phyloP scores from a whole-genome alignment of 2,797 vertebrate species.

The Coregonus suidteri region DNA sequence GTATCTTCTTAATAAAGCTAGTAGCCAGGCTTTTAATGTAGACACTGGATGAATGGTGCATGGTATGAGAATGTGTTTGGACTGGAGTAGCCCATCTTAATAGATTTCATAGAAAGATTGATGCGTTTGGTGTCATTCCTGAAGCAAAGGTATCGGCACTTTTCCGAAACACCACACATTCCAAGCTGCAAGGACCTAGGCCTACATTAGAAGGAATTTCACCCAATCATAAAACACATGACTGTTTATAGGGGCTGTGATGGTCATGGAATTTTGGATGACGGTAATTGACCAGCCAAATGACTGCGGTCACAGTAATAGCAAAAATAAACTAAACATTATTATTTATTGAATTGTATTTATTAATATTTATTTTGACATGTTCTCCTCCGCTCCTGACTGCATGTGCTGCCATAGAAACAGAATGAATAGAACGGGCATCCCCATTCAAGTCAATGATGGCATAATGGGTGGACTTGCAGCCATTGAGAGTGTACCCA shows the following conservation, averaged over 20 bases:
- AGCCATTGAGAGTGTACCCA: no score
- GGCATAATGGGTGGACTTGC: no score
- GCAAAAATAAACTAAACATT: no score
- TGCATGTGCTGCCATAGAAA: no score
- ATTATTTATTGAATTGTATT: no score
- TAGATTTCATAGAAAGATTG: neutral
- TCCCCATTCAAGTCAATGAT: no score
- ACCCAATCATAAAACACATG: neutral
- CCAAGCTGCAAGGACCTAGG: neutral
- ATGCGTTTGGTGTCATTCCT: neutral
- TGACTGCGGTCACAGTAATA: no score
- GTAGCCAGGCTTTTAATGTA: neutral
- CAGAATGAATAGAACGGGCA: no score
- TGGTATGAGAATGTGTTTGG: neutral
- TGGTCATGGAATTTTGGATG: no score
- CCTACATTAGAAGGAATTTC: neutral
- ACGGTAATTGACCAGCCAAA: no score
- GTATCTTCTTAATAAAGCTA: slow-evolving; percentile 3
- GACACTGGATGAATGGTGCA: neutral
- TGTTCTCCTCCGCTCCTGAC: no score
- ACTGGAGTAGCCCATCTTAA: neutral
- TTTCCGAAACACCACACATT: neutral
- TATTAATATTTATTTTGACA: no score
- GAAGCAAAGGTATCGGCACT: neutral
- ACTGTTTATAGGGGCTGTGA: neutral